Evolutionary conservation across 2,888 invertebrate genomes (phyloP).

Genomic region (Melinaea menophilus): DNA sequence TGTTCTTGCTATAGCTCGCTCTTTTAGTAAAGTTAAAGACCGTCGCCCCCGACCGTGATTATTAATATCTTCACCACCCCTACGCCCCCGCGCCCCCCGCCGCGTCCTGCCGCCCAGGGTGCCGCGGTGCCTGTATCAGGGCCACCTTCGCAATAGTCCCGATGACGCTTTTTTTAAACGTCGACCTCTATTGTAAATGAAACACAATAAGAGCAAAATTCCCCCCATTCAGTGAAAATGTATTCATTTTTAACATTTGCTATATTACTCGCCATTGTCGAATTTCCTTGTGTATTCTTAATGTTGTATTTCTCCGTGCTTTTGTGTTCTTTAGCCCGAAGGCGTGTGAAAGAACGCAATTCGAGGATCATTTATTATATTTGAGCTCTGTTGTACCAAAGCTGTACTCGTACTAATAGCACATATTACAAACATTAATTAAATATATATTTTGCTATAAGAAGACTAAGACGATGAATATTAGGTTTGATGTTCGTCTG

Average conservation of each 20-base stretch:
- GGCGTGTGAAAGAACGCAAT: constrained; percentile 17
- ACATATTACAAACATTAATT: too few relatives aligned
- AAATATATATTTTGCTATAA: too few relatives aligned
- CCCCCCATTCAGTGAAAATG: constrained; percentile 47
- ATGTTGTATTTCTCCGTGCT: constrained; percentile 35
- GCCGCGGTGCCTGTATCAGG: constrained; percentile 26
- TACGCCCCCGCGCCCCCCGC: constrained; percentile 34
- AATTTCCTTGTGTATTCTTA: constrained; percentile 37
- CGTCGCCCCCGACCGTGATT: constrained; percentile 31
- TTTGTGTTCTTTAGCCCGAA: constrained; percentile 29
- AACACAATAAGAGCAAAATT: constrained; percentile 52
- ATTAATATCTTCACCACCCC: constrained; percentile 40
- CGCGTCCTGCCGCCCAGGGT: constrained; percentile 35
- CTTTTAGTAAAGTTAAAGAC: not conserved
- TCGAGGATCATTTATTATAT: constrained; percentile 17
- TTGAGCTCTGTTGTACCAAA: not conserved
- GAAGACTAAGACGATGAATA: too few relatives aligned
- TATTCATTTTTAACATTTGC: constrained; percentile 41
- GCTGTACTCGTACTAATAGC: not conserved
- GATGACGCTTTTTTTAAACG: constrained; percentile 39
- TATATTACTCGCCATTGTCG: constrained; percentile 43
- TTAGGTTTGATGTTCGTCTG: too few relatives aligned
- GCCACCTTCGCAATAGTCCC: constrained; percentile 40
- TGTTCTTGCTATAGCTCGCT: not conserved
- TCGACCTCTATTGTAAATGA: constrained; percentile 45